Percentiles rank a stretch among this genome's conserved stretches.
phyloP scores from a whole-genome alignment of 1,140 invertebrate genomes.

The Lineus longissimus region DNA sequence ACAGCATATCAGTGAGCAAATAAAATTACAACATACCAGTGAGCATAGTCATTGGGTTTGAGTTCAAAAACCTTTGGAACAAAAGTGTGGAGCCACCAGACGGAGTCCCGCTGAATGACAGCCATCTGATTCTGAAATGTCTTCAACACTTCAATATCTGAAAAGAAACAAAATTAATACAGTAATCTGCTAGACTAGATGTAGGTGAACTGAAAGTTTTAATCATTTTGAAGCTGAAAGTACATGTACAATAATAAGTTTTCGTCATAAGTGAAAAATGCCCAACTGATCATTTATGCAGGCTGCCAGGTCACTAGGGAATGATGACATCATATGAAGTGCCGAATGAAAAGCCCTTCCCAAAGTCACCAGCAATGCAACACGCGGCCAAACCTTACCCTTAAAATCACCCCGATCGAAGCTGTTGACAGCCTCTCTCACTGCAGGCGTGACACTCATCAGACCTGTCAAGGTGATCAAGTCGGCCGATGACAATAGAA shows the following conservation, averaged over 20 bases:
- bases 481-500: constrained; percentile 79
- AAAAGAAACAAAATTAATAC: constrained; percentile 16
- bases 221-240: constrained; percentile 8
- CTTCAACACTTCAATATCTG: constrained; percentile 54
- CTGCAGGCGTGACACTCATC: constrained; percentile 70
- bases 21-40: constrained; percentile 56
- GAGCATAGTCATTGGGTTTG: constrained; percentile 68
- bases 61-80: constrained; percentile 73
- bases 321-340: no score
- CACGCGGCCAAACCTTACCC: constrained; percentile 40
- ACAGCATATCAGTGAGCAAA: background rate
- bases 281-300: no score
- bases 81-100: constrained; percentile 80
- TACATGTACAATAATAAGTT: background rate
- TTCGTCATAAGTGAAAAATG: background rate
- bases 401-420: constrained; percentile 64
- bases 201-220: background rate
- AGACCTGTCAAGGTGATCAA: constrained; percentile 81
- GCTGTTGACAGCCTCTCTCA: constrained; percentile 66
- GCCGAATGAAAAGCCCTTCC: no score
- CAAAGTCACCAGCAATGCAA: no score
- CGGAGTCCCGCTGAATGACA: constrained; percentile 74
- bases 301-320: background rate
- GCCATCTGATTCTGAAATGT: constrained; percentile 69
- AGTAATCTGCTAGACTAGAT: background rate